These are phyloP conservation scores for Malacoraja senta DNA, from an alignment of 2,797 vertebrate species.

Conservation along the genomic window DNA sequence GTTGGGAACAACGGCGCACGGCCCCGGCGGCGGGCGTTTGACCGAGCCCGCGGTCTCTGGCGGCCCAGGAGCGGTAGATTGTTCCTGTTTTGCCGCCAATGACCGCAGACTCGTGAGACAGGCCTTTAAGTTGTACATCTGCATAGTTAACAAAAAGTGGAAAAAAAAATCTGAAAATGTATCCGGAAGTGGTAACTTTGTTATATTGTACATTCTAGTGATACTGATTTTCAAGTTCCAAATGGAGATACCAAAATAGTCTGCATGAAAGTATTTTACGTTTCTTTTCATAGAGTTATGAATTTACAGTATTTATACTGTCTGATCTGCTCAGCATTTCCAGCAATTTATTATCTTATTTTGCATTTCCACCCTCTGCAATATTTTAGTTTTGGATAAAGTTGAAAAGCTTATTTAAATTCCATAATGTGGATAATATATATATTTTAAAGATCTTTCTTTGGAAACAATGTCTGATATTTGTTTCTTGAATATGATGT, in stretches of 20 bases:
- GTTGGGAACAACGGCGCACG: no score
- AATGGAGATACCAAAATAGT: background rate
- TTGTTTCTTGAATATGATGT: background rate
- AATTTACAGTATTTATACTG: no score
- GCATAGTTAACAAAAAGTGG: background rate
- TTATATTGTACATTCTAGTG: background rate
- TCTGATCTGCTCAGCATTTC: no score
- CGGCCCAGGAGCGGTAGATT: no score
- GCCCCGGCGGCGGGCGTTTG: no score
- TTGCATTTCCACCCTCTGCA: no score
- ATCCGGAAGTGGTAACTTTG: background rate
- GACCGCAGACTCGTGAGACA: no score
- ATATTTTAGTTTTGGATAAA: background rate
- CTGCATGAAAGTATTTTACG: background rate
- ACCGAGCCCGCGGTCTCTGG: no score
- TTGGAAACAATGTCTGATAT: background rate
- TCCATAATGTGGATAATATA: background rate
- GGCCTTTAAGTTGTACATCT: background rate
- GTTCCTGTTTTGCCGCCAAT: no score
- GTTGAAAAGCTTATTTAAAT: constrained; percentile 20
- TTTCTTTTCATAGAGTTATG: no score
- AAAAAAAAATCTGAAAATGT: background rate
- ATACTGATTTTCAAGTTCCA: background rate
- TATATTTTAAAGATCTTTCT: background rate
- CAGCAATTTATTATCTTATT: no score